Percentiles rank a stretch among this genome's conserved stretches.
phyloP scores from a whole-genome alignment of 2,113 vertebrate species.

The Grantiella picta region DNA sequence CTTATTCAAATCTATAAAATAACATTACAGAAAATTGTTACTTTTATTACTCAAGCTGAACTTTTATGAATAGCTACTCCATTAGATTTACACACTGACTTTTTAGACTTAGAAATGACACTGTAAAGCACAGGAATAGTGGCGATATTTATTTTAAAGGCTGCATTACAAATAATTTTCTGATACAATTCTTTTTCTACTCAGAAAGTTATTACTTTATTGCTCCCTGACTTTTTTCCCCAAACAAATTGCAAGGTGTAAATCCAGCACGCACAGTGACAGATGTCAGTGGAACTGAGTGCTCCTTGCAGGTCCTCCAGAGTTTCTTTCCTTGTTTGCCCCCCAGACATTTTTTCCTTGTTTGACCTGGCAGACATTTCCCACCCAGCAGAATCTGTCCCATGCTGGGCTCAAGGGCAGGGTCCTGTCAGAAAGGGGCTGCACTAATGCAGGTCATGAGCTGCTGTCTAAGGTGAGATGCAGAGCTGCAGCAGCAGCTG shows the following conservation, averaged over 20 bases:
- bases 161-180: conserved; percentile 32
- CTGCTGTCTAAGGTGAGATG: background rate
- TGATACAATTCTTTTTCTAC: conserved; percentile 4
- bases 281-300: background rate
- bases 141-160: conserved; percentile 40
- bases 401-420: accelerated
- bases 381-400: background rate
- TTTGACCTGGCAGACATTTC: background rate
- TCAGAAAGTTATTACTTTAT: conserved; percentile 2
- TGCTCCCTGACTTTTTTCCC: background rate
- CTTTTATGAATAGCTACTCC: conserved; percentile 57
- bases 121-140: conserved; percentile 31
- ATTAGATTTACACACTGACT: conserved; percentile 53
- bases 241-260: background rate
- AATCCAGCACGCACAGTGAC: background rate
- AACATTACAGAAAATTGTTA: conserved; percentile 62
- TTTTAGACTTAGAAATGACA: conserved; percentile 44
- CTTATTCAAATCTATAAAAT: conserved; percentile 65
- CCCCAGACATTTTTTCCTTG: background rate
- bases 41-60: conserved; percentile 63
- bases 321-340: background rate
- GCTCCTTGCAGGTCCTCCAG: background rate
- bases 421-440: accelerated
- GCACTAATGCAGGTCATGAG: background rate
- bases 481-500: background rate